Evolutionary conservation across 2,113 vertebrate species (phyloP).

Genomic region (Meriones unguiculatus): DNA sequence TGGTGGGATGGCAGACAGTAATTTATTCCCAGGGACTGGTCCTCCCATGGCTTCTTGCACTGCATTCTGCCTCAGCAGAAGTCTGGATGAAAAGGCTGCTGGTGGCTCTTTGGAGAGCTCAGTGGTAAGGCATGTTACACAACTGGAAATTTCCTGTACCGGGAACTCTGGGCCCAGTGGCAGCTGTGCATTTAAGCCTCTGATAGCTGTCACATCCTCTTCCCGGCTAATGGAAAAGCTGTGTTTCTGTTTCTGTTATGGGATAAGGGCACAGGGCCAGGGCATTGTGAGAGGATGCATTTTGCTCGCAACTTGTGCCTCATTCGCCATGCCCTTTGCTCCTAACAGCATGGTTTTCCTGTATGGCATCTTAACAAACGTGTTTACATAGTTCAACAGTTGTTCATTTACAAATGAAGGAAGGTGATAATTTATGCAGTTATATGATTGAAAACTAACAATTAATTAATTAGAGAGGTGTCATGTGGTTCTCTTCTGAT

Average conservation of each 20-base stretch:
- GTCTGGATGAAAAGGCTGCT: not conserved
- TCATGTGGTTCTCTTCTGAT: not conserved
- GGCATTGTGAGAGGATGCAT: not conserved
- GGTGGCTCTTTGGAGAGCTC: not conserved
- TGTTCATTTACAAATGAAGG: not conserved
- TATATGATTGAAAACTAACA: conserved; percentile 6
- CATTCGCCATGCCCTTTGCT: not conserved
- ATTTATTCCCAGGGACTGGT: not conserved
- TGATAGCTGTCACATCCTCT: not conserved
- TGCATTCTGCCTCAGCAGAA: not conserved
- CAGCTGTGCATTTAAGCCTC: not conserved
- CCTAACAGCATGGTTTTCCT: not conserved
- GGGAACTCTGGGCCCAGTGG: not conserved
- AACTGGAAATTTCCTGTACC: not conserved
- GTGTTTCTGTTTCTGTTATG: not conserved
- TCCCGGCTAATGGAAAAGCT: not conserved
- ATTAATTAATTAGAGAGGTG: not conserved
- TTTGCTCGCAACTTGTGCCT: not conserved
- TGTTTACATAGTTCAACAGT: conserved; percentile 17
- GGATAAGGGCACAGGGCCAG: not conserved
- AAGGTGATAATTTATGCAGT: not conserved
- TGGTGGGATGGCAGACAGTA: not conserved
- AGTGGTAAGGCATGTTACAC: not conserved
- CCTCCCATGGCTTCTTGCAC: not conserved
- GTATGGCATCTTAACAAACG: not conserved